A percentile compares a stretch with the other conserved stretches of the same genome.
phyloP scores from a whole-genome alignment of 2,797 vertebrate species.

The Sebastes aleutianus region DNA sequence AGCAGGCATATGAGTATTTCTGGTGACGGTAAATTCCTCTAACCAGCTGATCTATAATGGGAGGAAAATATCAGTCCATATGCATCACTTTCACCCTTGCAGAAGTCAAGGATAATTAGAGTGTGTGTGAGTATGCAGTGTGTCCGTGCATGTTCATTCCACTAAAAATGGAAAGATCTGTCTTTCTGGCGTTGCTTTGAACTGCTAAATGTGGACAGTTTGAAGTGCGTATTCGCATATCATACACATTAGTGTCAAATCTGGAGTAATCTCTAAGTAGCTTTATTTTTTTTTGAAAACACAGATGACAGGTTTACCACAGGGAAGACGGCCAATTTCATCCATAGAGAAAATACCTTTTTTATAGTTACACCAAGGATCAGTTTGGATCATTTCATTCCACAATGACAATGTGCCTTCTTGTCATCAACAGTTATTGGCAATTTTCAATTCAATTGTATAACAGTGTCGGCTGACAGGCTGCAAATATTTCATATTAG shows the following conservation, averaged over 20 bases:
- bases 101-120: conserved; percentile 13
- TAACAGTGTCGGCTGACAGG: not conserved
- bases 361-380: not conserved
- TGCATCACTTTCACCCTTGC: not conserved
- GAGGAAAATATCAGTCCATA: conserved; percentile 16
- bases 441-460: not conserved
- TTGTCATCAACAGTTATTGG: not conserved
- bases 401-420: not conserved
- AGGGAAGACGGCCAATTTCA: not conserved
- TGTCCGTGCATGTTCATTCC: not conserved
- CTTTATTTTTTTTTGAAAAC: not conserved
- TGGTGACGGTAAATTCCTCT: conserved; percentile 24
- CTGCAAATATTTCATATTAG: not conserved
- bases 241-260: conserved; percentile 25
- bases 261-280: not conserved
- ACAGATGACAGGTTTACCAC: not conserved
- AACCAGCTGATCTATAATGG: conserved; percentile 29
- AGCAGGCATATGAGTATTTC: conserved; percentile 12
- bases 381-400: not conserved
- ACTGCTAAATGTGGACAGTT: conserved; percentile 31
- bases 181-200: conserved; percentile 29
- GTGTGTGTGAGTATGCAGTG: not conserved
- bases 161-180: not conserved
- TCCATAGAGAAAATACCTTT: not conserved
- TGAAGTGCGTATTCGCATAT: conserved; percentile 36